Conservation (phyloP, 2,113 vertebrate genomes). For the Ellobius talpinus region DNA sequence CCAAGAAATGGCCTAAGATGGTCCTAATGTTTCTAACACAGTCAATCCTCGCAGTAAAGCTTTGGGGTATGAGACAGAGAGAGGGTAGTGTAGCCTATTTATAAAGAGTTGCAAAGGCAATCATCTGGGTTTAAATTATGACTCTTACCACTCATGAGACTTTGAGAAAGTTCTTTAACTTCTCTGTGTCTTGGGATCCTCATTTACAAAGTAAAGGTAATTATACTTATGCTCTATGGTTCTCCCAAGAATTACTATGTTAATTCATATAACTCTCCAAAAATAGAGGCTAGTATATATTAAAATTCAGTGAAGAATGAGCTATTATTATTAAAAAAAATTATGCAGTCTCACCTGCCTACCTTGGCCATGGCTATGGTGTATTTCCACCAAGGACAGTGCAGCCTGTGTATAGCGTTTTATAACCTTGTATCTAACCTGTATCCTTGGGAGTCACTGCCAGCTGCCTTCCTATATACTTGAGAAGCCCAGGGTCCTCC, state of each 20-base stretch:
- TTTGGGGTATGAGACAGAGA: background rate
- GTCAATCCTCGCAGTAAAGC: background rate
- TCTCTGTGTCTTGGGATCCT: background rate
- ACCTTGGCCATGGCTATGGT: background rate
- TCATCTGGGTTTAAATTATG: background rate
- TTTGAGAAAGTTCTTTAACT: slow-evolving; percentile 9
- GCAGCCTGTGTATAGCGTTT: rapidly evolving
- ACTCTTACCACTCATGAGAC: background rate
- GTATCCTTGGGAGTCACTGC: background rate
- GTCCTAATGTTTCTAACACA: background rate
- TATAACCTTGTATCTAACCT: background rate
- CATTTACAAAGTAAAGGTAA: slow-evolving; percentile 63
- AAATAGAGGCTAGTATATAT: background rate
- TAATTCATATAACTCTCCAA: background rate
- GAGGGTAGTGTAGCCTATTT: background rate
- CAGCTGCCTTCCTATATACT: background rate
- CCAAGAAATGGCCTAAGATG: background rate
- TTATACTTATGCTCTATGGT: background rate
- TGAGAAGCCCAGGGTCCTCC: background rate
- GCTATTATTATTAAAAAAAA: slow-evolving; percentile 31
- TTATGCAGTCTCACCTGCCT: background rate
- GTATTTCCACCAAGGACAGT: background rate
- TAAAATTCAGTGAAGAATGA: background rate
- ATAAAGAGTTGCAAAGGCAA: background rate
- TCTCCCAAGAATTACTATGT: slow-evolving; percentile 55